Conservation (phyloP, 2,888 invertebrate genomes). For the Fragum fragum region DNA sequence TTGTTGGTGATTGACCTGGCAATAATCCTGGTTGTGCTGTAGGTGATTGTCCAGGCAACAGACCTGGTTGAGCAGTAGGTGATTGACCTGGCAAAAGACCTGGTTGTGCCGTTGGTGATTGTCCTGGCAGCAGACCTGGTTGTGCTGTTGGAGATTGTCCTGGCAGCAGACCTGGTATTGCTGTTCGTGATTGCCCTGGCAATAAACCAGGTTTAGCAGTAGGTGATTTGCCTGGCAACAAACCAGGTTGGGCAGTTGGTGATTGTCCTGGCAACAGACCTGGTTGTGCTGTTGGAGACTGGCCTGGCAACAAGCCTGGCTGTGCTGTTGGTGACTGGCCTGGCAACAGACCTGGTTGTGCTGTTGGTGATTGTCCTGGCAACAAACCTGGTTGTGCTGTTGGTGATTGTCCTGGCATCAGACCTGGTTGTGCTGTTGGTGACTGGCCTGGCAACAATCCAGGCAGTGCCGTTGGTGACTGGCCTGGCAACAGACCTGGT, state of each 20-base stretch:
- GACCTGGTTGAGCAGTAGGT: slow-evolving; percentile 50
- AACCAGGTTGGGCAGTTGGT: slow-evolving; percentile 57
- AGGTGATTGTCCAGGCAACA: slow-evolving; percentile 29
- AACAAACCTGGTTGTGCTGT: slow-evolving; percentile 43
- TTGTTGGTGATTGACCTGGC: slow-evolving; percentile 42
- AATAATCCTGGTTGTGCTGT: slow-evolving; percentile 43
- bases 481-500: slow-evolving; percentile 35
- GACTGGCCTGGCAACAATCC: slow-evolving; percentile 32
- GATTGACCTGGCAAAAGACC: slow-evolving; percentile 26
- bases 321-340: slow-evolving; percentile 40
- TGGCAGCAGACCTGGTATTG: slow-evolving; percentile 30
- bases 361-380: slow-evolving; percentile 52
- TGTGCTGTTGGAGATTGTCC: slow-evolving; percentile 45
- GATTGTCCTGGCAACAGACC: slow-evolving; percentile 35
- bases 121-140: slow-evolving; percentile 38
- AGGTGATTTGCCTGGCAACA: slow-evolving; percentile 45
- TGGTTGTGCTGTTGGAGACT: slow-evolving; percentile 62
- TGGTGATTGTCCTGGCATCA: slow-evolving; percentile 43
- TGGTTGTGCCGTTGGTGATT: slow-evolving; percentile 54
- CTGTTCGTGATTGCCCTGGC: slow-evolving; percentile 45
- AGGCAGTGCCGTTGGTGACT: slow-evolving; percentile 51
- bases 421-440: slow-evolving; percentile 59
- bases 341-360: slow-evolving; percentile 43
- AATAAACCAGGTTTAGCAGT: slow-evolving; percentile 44
- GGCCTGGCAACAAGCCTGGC: slow-evolving; percentile 35